Percentiles rank a stretch among this genome's conserved stretches.
phyloP scores from a whole-genome alignment of 2,888 invertebrate species.

The Epinotia bilunana region DNA sequence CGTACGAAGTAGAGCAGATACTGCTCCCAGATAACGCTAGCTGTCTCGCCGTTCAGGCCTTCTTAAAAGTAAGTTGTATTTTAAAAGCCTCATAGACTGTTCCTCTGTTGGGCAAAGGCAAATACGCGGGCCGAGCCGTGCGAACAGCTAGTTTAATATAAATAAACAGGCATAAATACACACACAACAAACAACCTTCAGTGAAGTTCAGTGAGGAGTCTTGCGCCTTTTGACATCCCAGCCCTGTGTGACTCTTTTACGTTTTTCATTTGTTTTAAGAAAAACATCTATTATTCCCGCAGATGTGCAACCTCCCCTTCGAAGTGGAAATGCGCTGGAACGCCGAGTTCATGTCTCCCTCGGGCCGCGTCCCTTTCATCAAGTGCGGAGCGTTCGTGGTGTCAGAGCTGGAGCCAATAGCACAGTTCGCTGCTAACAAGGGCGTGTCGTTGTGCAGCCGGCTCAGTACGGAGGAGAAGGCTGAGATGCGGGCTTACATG shows the following conservation, averaged over 20 bases:
- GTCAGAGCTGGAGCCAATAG: constrained; percentile 96
- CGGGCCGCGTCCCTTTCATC: constrained; percentile 96
- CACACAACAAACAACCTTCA: no score
- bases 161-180: no score
- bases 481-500: constrained; percentile 97
- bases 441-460: constrained; percentile 90
- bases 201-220: no score
- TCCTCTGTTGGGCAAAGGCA: no score
- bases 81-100: no score
- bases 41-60: constrained; percentile 96
- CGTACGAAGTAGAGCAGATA: constrained; percentile 97
- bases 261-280: background rate
- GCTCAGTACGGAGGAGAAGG: constrained; percentile 90
- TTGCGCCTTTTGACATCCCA: no score
- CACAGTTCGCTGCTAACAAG: constrained; percentile 94
- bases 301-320: constrained; percentile 94
- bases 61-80: constrained; percentile 85
- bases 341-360: constrained; percentile 98
- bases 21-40: constrained; percentile 97
- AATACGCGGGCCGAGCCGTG: no score
- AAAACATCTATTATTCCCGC: constrained; percentile 34
- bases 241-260: no score
- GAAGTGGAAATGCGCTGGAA: constrained; percentile 93
- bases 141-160: no score
- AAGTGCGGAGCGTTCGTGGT: constrained; percentile 95